phyloP scores from a whole-genome alignment of 2,797 vertebrate species.

The Brotula barbata region DNA sequence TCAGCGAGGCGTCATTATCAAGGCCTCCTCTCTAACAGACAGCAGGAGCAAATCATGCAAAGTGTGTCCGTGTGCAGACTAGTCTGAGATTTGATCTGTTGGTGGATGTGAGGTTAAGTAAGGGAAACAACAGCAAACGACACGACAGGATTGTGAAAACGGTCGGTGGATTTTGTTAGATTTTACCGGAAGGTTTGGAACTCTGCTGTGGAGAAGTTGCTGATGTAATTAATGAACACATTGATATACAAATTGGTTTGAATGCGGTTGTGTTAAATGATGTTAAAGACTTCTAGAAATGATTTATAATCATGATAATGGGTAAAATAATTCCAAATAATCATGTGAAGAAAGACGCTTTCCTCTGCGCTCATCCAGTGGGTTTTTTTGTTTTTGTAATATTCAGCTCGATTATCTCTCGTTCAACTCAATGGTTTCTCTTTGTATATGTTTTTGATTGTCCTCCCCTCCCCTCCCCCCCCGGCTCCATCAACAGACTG shows the following conservation, averaged over 20 bases:
- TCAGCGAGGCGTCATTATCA: slow-evolving; percentile 57
- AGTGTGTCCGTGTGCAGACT: slow-evolving; percentile 40
- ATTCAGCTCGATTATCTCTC: background rate
- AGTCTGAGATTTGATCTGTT: slow-evolving; percentile 23
- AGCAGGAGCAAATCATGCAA: slow-evolving; percentile 58
- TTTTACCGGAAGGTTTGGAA: slow-evolving; percentile 1
- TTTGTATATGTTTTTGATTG: slow-evolving; percentile 4
- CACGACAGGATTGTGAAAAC: slow-evolving; percentile 39
- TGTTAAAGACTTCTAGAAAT: too few relatives aligned
- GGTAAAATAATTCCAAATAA: too few relatives aligned
- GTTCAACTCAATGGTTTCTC: background rate
- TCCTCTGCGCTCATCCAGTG: too few relatives aligned
- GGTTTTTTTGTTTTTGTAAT: too few relatives aligned
- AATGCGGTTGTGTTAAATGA: too few relatives aligned
- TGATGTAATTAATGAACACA: too few relatives aligned
- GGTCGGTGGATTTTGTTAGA: background rate
- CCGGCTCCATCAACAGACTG: slow-evolving; percentile 43
- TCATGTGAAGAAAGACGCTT: too few relatives aligned
- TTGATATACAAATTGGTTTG: too few relatives aligned
- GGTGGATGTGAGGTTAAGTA: slow-evolving; percentile 29
- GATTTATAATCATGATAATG: too few relatives aligned
- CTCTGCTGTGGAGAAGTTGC: slow-evolving; percentile 8
- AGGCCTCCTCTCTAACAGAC: slow-evolving; percentile 42
- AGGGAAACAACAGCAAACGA: slow-evolving; percentile 31
- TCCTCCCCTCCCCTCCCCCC: background rate